These are phyloP conservation scores for Salvelinus namaycush DNA, from an alignment of 2,113 vertebrate genomes.

Conservation along the genomic window DNA sequence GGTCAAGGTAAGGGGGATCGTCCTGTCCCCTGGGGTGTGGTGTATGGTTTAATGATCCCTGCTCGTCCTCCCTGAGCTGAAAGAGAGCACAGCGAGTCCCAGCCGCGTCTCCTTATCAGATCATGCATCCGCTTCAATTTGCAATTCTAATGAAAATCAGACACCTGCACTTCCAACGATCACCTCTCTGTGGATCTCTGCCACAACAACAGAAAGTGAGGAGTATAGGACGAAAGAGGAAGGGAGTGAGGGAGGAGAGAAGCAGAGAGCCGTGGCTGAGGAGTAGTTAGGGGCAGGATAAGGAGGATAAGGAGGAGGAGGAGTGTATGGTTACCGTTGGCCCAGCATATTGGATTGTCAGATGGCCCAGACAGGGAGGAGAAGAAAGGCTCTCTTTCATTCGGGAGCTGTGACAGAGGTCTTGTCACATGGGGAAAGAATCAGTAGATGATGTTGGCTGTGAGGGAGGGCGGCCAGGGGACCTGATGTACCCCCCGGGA, in stretches of 20 bases:
- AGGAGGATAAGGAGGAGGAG: slow-evolving; percentile 43
- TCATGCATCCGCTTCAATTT: slow-evolving; percentile 81
- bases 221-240: slow-evolving; percentile 40
- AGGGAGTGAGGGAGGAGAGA: slow-evolving; percentile 53
- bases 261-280: slow-evolving; percentile 58
- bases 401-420: slow-evolving; percentile 63
- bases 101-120: slow-evolving; percentile 76
- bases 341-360: slow-evolving; percentile 76
- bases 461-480: slow-evolving; percentile 47
- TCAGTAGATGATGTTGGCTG: slow-evolving; percentile 62
- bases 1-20: slow-evolving; percentile 25
- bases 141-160: slow-evolving; percentile 93
- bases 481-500: slow-evolving; percentile 74
- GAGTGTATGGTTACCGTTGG: slow-evolving; percentile 76
- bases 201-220: slow-evolving; percentile 56
- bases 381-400: slow-evolving; percentile 81
- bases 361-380: slow-evolving; percentile 60
- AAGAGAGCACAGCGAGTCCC: slow-evolving; percentile 46
- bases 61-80: not conserved
- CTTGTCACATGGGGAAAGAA: slow-evolving; percentile 75
- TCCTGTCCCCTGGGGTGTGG: slow-evolving; percentile 40
- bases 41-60: slow-evolving; percentile 44
- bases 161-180: slow-evolving; percentile 86
- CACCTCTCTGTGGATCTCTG: slow-evolving; percentile 70
- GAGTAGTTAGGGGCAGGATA: slow-evolving; percentile 39